Evolutionary conservation across 92 coral and sea anemone species (phyloP).

Genomic region (Epizoanthus scotinus): DNA sequence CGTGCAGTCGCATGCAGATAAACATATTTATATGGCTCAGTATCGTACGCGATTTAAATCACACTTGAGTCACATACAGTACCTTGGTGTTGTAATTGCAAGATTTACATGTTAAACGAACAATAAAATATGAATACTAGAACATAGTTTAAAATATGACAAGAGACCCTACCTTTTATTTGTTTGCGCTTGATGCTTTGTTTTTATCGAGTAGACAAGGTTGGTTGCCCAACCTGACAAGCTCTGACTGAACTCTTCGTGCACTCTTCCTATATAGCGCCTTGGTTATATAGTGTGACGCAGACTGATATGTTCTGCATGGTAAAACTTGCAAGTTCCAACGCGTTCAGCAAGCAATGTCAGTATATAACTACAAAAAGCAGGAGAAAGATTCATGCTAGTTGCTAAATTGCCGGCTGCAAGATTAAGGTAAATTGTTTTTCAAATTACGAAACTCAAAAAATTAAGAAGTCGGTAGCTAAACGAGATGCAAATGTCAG

Average conservation of each 20-base stretch:
- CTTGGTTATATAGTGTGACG: neutral
- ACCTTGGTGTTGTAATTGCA: constrained; percentile 4
- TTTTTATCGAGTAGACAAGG: constrained; percentile 31
- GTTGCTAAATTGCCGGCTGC: neutral
- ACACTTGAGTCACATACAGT: neutral
- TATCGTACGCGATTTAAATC: neutral
- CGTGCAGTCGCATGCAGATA: constrained; percentile 2
- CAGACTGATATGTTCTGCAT: constrained; percentile 15
- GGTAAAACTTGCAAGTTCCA: neutral
- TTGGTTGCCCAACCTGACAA: constrained; percentile 23
- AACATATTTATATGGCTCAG: constrained; percentile 9
- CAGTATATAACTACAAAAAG: constrained; percentile 14
- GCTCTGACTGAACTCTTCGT: constrained; percentile 24
- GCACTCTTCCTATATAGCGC: constrained; percentile 34
- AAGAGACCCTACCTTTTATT: constrained; percentile 14
- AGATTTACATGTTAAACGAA: constrained; percentile 17
- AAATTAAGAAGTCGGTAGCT: neutral
- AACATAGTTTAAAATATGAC: constrained; percentile 17
- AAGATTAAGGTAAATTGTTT: constrained; percentile 3
- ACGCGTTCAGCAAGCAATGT: neutral
- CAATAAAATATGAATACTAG: constrained; percentile 23
- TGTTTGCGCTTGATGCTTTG: constrained; percentile 20
- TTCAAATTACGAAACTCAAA: constrained; percentile 14
- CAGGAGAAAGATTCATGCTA: neutral
- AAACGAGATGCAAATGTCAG: neutral